A percentile compares a stretch with the other conserved stretches of the same genome.
These are phyloP conservation scores for Picus viridis DNA, from an alignment of 2,797 vertebrate genomes.

Conservation along the genomic window DNA sequence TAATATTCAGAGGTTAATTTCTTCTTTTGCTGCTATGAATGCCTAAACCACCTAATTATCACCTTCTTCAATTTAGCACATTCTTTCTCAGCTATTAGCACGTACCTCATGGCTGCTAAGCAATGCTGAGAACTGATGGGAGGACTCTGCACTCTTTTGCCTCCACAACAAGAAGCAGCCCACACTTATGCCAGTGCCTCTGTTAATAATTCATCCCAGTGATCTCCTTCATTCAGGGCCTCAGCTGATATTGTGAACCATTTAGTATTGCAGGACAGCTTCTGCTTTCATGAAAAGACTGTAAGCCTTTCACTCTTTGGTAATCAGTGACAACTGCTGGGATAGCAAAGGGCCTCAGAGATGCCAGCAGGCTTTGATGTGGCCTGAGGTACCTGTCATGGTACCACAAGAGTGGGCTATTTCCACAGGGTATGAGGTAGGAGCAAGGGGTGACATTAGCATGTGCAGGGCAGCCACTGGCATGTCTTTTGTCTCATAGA, in stretches of 20 bases:
- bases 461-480: neutral
- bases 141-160: neutral
- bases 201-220: neutral
- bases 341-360: neutral
- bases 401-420: neutral
- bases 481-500: neutral
- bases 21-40: neutral
- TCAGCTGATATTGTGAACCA: neutral
- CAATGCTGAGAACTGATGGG: neutral
- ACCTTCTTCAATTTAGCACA: neutral
- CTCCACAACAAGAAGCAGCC: neutral
- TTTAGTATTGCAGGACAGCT: neutral
- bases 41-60: neutral
- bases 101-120: neutral
- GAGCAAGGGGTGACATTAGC: neutral
- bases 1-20: neutral
- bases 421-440: neutral
- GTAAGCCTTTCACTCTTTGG: neutral
- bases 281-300: neutral
- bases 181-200: neutral
- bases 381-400: neutral
- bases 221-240: neutral
- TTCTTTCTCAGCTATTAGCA: conserved; percentile 5
- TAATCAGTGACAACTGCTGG: neutral
- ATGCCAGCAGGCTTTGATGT: accelerated